A percentile compares a stretch with the other conserved stretches of the same genome.
These are phyloP conservation scores for Chymomyza procnemis DNA, from an alignment of 2,888 invertebrate species.

Conservation along the genomic window DNA sequence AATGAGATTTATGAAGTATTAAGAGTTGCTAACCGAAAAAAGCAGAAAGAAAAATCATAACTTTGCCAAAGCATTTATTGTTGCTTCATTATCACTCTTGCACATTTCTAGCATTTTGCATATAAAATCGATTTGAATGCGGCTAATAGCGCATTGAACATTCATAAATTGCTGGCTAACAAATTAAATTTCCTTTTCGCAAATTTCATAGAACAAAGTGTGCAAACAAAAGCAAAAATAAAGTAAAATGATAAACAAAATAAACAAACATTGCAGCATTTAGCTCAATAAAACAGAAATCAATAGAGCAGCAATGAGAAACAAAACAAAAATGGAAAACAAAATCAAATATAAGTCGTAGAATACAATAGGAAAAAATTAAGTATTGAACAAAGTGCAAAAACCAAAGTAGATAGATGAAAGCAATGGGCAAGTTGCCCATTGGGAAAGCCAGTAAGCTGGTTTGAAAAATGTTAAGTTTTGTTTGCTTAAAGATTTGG, in stretches of 20 bases:
- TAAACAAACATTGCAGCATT: not conserved
- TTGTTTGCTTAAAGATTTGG: not conserved
- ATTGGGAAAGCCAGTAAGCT: constrained; percentile 34
- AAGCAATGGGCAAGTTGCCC: too few relatives aligned
- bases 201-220: constrained; percentile 4
- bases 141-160: not conserved
- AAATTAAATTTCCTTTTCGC: constrained; percentile 20
- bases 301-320: constrained; percentile 6
- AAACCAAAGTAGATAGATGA: not conserved
- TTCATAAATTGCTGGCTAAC: not conserved
- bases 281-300: constrained; percentile 18
- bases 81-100: not conserved
- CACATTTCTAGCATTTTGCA: not conserved
- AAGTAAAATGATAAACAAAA: not conserved
- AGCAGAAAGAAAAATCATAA: not conserved
- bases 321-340: constrained; percentile 6
- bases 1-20: not conserved
- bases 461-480: not conserved
- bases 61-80: not conserved
- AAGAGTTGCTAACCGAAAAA: not conserved
- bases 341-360: not conserved
- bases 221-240: not conserved
- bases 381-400: not conserved
- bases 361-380: constrained; percentile 11
- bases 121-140: not conserved